Evolutionary conservation across 1,140 invertebrate species (phyloP), one percentile per base, ranked within the genome.

Genomic region (Trachymyrmex septentrionalis): DNA sequence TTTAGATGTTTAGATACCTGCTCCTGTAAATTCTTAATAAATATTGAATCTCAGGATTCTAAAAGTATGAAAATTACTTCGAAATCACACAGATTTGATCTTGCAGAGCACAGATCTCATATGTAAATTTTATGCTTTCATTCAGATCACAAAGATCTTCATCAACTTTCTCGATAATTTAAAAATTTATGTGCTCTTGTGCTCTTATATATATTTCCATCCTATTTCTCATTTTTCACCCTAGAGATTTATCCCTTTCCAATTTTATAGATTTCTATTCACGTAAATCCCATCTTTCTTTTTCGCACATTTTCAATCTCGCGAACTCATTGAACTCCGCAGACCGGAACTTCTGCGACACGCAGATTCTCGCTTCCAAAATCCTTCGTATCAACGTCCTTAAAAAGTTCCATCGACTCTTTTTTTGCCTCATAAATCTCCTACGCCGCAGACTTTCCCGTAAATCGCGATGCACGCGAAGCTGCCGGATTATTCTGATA

Each of bases 401-500:
- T 27, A 61, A 82, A 73, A 73, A 82, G 80, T 82, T 61, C 67
- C 24, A 55, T 53, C 64, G 77, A 61, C 27, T 78, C 59, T 66
- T 64, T 69, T 69, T 78, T 66, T 66, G 24, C 34, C 76, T 27
- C 59, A 48, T 78, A 78, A 66, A 78, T 81, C 67, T 72, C 21
- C 19, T 12, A 14, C 55, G 19, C 34, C 80, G 24, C 57, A 48
- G 67, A 84, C 71, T n/a, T 73, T 48, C 24, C 14, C 55, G 69
- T 75, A 75, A 84, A 75, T 84, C 69, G 80, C 69, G 44, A 73
- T n/a, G 53, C 38, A 59, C 67, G 24, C 67, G 67, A 75, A 75
- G 75, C 38, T 75, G 57, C 69, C 69, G 80, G 69, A 84, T 84
- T 84, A 75, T 75, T 84, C 55, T 84, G 80, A 84, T 75, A 75